phyloP scores from a whole-genome alignment of 2,888 invertebrate species.

The Fragum sueziense region DNA sequence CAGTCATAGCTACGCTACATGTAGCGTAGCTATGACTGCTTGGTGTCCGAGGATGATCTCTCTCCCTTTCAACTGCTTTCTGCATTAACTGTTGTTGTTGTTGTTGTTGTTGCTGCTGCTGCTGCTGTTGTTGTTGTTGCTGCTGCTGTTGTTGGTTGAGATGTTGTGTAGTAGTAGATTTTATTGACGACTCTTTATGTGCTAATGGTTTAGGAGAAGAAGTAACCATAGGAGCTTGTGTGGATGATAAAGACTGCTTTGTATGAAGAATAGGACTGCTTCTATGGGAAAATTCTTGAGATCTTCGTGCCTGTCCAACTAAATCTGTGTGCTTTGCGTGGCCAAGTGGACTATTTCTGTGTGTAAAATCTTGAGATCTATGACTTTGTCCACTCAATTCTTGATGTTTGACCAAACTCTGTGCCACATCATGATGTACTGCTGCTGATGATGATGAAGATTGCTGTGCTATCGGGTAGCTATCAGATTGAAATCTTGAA shows the following conservation, averaged over 20 bases:
- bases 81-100: neutral
- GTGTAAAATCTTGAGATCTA: neutral
- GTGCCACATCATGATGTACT: neutral
- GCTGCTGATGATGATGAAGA: neutral
- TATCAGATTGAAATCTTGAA: neutral
- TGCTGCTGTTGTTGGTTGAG: neutral
- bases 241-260: neutral
- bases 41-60: neutral
- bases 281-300: too few species aligned
- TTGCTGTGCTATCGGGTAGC: neutral
- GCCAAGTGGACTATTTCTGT: conserved; percentile 8
- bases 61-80: neutral
- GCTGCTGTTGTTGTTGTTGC: conserved; percentile 8
- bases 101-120: neutral
- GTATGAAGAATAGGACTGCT: neutral
- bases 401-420: neutral
- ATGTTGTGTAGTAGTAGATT: neutral
- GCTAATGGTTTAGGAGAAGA: neutral
- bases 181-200: neutral
- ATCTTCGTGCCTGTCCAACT: too few species aligned
- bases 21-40: too few species aligned
- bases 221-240: neutral
- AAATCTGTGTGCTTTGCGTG: neutral
- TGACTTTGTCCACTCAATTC: neutral
- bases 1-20: too few species aligned